Evolutionary conservation across 2,888 invertebrate genomes (phyloP), one percentile per base, ranked within the genome.

Genomic region (Apomyelois bistriatella): DNA sequence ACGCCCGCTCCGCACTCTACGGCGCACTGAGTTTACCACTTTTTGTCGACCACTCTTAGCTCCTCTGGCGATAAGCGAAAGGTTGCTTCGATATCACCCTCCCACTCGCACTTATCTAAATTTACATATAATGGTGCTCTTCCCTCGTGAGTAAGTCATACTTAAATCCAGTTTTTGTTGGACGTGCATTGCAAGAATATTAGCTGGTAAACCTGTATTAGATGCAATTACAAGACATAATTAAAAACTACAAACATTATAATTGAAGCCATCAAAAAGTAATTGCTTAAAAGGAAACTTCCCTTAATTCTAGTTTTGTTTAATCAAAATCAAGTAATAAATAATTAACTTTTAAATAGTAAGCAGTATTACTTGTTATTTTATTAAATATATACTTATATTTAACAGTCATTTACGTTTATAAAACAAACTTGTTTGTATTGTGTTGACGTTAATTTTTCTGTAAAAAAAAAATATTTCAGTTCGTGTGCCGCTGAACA

Each of bases 141-240:
- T 79, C 72, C 22, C 58, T 59, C 71, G 62, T 36, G 57, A 65
- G 66, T 64, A 66, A 70, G 63, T 69, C 58, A 61, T 72, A n/a
- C n/a, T n/a, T 58, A 73, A 69, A 86, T 87, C 88, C 85, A 85
- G 87, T 89, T 88, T 86, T 84, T 75, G 74, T 79, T 77, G 65
- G 80, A 85, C 86, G 81, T 84, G 85, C 76, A 79, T 70, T 73
- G 83, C 78, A 83, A 85, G 76, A 74, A 65, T 82, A 85, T 81
- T 80, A 74, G 68, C 66, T 9, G 32, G 15, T 10, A 40, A 41
- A 50, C 41, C 49, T 16, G 49, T 32, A 41, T 41, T 40, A 50
- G 30, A 40, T 32, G 40, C 28, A 40, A 49, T 38, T 41, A n/a
- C 32, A 41, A 37, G 13, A 5, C 0, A n/a, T 37, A 17, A 28